Evolutionary conservation across 2,797 vertebrate species (phyloP).

Genomic region (Gobionotothen gibberifrons): DNA sequence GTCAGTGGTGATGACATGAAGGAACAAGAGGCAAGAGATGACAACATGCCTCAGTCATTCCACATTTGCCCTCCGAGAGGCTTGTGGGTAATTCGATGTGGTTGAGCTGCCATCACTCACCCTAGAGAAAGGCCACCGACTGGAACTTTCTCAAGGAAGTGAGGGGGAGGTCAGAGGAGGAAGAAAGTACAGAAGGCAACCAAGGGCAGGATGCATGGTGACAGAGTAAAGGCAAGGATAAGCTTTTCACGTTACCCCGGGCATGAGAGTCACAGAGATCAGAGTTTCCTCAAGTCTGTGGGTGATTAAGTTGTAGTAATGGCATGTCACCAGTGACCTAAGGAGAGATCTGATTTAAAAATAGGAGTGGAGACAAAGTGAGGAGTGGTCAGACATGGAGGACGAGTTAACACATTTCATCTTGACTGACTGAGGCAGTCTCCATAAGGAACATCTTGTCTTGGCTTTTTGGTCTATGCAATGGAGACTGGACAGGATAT

Average conservation of each 20-base stretch:
- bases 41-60: conserved; percentile 49
- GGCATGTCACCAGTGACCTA: conserved; percentile 56
- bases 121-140: conserved; percentile 74
- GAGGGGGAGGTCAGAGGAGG: conserved; percentile 54
- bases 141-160: conserved; percentile 61
- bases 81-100: conserved; percentile 78
- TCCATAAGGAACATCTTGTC: conserved; percentile 36
- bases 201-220: conserved; percentile 56
- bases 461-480: conserved; percentile 24
- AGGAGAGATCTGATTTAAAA: conserved; percentile 43
- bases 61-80: conserved; percentile 61
- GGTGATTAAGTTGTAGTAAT: conserved; percentile 62
- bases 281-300: conserved; percentile 44
- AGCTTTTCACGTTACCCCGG: conserved; percentile 51
- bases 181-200: conserved; percentile 39
- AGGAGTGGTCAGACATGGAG: conserved; percentile 21
- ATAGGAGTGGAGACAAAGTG: conserved; percentile 37
- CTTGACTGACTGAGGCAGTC: conserved; percentile 1
- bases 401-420: conserved; percentile 22
- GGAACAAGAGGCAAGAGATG: conserved; percentile 25
- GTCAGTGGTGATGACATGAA: conserved; percentile 35
- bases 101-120: conserved; percentile 71
- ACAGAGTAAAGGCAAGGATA: conserved; percentile 54
- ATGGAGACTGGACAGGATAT: conserved; percentile 22
- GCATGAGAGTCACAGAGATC: conserved; percentile 53